Evolutionary conservation across 1,140 invertebrate species (phyloP).

Genomic region (Lucilia cuprina): DNA sequence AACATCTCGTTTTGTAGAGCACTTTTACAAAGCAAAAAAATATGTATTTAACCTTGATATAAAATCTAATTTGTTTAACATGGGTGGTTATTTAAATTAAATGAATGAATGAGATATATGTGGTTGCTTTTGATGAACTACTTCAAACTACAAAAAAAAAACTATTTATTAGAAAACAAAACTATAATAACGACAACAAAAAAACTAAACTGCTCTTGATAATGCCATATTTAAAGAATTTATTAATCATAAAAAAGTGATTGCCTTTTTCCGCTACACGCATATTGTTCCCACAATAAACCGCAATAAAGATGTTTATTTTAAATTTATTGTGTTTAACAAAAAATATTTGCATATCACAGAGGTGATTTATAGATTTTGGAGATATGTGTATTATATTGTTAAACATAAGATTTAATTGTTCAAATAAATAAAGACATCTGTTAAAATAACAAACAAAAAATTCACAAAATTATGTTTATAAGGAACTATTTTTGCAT

Average conservation of each 20-base stretch:
- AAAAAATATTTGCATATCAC: neutral
- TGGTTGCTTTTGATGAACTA: neutral
- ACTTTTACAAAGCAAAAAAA: neutral
- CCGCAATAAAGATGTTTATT: neutral
- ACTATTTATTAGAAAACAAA: no score
- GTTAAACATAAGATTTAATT: no score
- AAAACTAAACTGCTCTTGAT: constrained; percentile 7
- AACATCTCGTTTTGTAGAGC: neutral
- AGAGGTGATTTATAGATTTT: neutral
- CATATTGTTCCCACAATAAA: neutral
- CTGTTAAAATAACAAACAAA: no score
- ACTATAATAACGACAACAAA: neutral
- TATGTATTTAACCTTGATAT: neutral
- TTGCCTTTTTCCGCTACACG: neutral
- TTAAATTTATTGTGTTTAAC: no score
- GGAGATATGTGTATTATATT: no score
- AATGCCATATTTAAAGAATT: neutral
- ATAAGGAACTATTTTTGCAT: no score
- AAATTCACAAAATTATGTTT: no score
- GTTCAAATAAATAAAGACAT: no score
- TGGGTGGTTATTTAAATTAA: neutral
- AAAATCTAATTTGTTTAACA: neutral
- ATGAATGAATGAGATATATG: neutral
- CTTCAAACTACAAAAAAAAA: neutral
- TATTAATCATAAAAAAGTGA: constrained; percentile 7